Conservation (phyloP, 1,140 invertebrate species). For the Steinernema khuongi region DNA sequence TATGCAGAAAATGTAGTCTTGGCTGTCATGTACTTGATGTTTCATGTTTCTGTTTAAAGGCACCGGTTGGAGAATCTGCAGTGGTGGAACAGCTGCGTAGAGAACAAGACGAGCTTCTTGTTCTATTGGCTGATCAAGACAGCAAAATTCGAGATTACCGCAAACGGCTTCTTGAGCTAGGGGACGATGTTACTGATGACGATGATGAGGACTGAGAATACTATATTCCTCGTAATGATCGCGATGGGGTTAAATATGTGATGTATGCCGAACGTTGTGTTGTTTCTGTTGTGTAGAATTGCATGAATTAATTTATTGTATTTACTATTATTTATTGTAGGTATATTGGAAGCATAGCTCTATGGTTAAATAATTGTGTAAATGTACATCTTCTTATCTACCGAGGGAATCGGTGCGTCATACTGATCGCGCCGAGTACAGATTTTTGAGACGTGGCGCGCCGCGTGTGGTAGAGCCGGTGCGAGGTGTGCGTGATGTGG, state of each 20-base stretch:
- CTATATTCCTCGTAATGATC: background rate
- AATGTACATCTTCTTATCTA: too few relatives aligned
- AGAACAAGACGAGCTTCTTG: slow-evolving; percentile 82
- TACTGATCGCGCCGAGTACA: background rate
- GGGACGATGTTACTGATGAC: slow-evolving; percentile 61
- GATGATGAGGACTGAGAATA: slow-evolving; percentile 28
- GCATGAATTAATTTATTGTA: background rate
- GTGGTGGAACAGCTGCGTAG: slow-evolving; percentile 72
- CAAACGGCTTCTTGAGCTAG: slow-evolving; percentile 67
- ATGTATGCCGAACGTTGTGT: background rate
- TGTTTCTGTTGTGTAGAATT: background rate
- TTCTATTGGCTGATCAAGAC: slow-evolving; percentile 77
- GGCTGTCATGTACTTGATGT: background rate
- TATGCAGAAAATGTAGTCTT: background rate
- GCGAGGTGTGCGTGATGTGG: too few relatives aligned
- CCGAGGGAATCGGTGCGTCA: background rate
- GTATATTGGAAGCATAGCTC: background rate
- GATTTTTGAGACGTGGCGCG: too few relatives aligned
- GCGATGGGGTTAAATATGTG: background rate
- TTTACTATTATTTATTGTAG: background rate
- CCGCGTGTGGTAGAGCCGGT: too few relatives aligned
- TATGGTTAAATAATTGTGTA: background rate
- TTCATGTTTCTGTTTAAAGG: slow-evolving; percentile 18
- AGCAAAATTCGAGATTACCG: slow-evolving; percentile 70
- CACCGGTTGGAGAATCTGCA: slow-evolving; percentile 32